These are phyloP conservation scores for Cheilosia variabilis DNA, from an alignment of 2,888 invertebrate genomes.

Conservation along the genomic window DNA sequence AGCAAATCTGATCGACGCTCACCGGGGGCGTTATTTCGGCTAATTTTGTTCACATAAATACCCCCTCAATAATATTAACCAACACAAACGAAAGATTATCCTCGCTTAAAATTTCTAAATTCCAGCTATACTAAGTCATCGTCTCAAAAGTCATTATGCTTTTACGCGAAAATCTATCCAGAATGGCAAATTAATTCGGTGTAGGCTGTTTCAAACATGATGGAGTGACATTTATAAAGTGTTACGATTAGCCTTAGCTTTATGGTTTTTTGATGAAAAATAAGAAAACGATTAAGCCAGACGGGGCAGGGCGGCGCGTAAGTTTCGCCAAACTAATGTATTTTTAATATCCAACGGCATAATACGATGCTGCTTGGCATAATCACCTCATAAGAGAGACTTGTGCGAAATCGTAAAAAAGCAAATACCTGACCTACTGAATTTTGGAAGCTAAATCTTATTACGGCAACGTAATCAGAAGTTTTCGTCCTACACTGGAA, in stretches of 20 bases:
- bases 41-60: background rate
- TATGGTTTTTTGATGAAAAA: background rate
- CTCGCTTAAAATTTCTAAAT: background rate
- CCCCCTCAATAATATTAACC: background rate
- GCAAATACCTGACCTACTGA: slow-evolving; percentile 21
- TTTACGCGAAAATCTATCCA: background rate
- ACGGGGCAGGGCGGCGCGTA: background rate
- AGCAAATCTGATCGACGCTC: background rate
- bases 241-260: slow-evolving; percentile 30
- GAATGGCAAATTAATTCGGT: slow-evolving; percentile 31
- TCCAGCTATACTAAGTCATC: background rate
- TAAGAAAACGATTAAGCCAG: background rate
- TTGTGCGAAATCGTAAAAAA: background rate
- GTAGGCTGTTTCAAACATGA: slow-evolving; percentile 4
- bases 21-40: background rate
- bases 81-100: background rate
- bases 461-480: background rate
- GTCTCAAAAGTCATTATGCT: slow-evolving; percentile 15
- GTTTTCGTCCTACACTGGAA: slow-evolving; percentile 6
- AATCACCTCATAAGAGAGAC: slow-evolving; percentile 8
- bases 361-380: background rate
- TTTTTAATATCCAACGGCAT: slow-evolving; percentile 40
- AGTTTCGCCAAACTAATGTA: slow-evolving; percentile 34
- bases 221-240: slow-evolving; percentile 29
- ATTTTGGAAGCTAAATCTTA: slow-evolving; percentile 13